phyloP scores from a whole-genome alignment of 2,113 vertebrate species.

The Cyphomyrus plagiostoma region DNA sequence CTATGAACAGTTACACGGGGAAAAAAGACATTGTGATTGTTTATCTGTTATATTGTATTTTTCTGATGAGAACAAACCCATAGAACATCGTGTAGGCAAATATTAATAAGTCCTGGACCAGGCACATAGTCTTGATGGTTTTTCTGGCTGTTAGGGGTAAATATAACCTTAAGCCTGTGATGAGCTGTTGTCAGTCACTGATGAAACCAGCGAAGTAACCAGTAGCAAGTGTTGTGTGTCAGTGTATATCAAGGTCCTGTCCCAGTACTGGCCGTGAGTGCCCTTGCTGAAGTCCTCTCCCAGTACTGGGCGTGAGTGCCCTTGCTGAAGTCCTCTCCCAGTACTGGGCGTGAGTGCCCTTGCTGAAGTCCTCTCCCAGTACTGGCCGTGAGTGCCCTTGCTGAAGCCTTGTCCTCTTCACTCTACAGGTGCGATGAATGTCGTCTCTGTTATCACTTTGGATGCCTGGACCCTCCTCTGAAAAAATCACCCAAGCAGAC shows the following conservation, averaged over 20 bases:
- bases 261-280: neutral
- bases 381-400: neutral
- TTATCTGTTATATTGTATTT: neutral
- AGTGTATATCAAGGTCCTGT: neutral
- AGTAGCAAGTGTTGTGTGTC: neutral
- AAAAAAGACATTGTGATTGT: neutral
- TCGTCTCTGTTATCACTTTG: constrained; percentile 93
- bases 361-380: neutral
- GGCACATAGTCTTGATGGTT: neutral
- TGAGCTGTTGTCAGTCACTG: neutral
- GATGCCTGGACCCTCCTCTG: constrained; percentile 95
- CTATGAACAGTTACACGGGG: neutral
- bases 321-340: constrained; percentile 9
- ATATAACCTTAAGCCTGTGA: neutral
- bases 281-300: neutral
- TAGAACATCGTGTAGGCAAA: neutral
- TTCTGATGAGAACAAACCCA: neutral
- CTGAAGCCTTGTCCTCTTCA: constrained; percentile 35
- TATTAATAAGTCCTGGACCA: neutral
- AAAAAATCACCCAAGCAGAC: constrained; percentile 98
- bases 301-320: neutral
- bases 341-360: neutral
- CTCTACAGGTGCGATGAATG: constrained; percentile 89
- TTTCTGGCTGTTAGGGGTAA: neutral
- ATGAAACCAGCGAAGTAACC: neutral